These are phyloP conservation scores for Pogona vitticeps DNA, from an alignment of 2,113 vertebrate genomes.

Conservation along the genomic window DNA sequence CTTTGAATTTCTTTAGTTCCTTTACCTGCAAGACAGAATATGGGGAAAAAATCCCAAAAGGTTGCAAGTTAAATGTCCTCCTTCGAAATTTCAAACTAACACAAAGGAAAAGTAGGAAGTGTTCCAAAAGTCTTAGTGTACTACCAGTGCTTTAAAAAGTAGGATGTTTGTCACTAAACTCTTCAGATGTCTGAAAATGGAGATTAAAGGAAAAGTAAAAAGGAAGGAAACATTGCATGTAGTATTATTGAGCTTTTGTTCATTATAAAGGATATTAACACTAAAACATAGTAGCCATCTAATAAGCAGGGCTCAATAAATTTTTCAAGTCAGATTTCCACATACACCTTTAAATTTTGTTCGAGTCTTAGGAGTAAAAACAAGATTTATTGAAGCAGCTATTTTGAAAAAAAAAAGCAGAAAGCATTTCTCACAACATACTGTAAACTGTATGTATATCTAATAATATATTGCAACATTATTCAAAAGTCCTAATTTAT, in stretches of 20 bases:
- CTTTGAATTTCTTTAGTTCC: constrained; percentile 61
- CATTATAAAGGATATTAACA: constrained; percentile 43
- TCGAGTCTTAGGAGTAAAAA: constrained; percentile 5
- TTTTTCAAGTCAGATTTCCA: constrained; percentile 26
- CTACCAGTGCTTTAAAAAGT: not conserved
- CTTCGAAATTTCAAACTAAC: constrained; percentile 34
- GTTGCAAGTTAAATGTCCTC: constrained; percentile 38
- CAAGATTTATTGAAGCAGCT: constrained; percentile 43
- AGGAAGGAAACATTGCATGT: not conserved
- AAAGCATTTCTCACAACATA: constrained; percentile 37
- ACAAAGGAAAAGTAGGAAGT: not conserved
- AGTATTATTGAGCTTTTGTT: constrained; percentile 31
- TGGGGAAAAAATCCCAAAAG: constrained; percentile 43
- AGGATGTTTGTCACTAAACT: constrained; percentile 6
- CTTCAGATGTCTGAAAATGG: not conserved
- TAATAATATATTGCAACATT: not conserved
- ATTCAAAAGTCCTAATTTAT: not conserved
- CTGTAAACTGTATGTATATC: constrained; percentile 26
- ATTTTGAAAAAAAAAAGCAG: constrained; percentile 14
- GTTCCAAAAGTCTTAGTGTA: not conserved
- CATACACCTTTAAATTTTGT: constrained; percentile 25
- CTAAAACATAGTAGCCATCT: constrained; percentile 39
- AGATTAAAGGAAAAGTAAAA: not conserved
- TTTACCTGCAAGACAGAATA: constrained; percentile 51
- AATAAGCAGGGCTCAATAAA: constrained; percentile 49